A percentile compares a stretch with the other conserved stretches of the same genome.
phyloP scores from a whole-genome alignment of 2,888 invertebrate genomes.

The Antheraea assamensis region DNA sequence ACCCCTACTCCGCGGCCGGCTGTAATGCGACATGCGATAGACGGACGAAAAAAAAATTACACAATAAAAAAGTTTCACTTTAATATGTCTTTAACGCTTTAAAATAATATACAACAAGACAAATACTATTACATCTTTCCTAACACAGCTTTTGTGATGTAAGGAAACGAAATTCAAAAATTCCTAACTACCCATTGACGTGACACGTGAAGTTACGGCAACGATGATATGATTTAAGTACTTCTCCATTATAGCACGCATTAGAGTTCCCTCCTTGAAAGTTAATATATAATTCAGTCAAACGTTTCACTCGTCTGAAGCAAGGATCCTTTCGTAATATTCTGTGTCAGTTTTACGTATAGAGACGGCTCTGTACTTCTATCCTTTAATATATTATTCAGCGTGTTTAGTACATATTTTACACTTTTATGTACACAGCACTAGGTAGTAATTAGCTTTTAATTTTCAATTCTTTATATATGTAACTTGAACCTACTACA shows the following conservation, averaged over 20 bases:
- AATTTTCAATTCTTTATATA: too few species aligned
- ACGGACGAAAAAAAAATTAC: too few species aligned
- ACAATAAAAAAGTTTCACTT: too few species aligned
- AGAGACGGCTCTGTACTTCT: neutral
- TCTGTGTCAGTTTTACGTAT: neutral
- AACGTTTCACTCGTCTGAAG: conserved; percentile 17
- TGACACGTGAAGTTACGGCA: neutral
- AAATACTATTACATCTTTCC: too few species aligned
- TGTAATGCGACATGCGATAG: too few species aligned
- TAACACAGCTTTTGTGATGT: neutral
- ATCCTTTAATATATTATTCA: conserved; percentile 35
- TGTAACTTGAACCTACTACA: too few species aligned
- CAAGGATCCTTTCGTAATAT: neutral
- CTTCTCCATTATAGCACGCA: neutral
- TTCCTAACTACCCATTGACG: neutral
- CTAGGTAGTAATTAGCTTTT: too few species aligned
- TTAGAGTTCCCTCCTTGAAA: neutral
- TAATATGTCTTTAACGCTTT: too few species aligned
- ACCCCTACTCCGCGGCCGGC: too few species aligned
- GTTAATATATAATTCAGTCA: conserved; percentile 21
- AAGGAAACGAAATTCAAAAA: neutral
- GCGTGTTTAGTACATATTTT: conserved; percentile 28
- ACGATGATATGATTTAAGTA: neutral
- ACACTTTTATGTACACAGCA: neutral
- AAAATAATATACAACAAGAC: too few species aligned